Percentiles rank a stretch among this genome's conserved stretches.
phyloP scores from a whole-genome alignment of 2,797 vertebrate genomes.

The Parauchenoglanis ngamensis region DNA sequence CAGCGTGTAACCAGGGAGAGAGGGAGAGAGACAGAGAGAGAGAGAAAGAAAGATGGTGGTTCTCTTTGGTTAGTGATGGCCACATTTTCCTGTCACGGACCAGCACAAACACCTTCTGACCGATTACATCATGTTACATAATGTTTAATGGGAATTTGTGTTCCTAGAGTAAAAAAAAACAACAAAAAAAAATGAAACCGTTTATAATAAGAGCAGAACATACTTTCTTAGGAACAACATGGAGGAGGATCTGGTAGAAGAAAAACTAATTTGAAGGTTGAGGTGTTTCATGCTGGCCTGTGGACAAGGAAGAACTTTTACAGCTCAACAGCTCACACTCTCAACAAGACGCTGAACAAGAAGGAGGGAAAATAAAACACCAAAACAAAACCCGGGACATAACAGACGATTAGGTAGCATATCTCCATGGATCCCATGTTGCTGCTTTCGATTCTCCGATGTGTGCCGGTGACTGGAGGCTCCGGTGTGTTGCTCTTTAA shows the following conservation, averaged over 20 bases:
- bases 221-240: neutral
- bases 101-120: conserved; percentile 72
- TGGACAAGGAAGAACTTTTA: conserved; percentile 79
- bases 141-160: neutral
- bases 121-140: neutral
- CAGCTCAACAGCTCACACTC: conserved; percentile 73
- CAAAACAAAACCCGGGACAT: conserved; percentile 64
- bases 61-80: conserved; percentile 83
- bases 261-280: neutral
- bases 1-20: conserved; percentile 66
- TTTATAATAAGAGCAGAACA: neutral
- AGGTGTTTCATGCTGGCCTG: conserved; percentile 74
- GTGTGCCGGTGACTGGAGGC: conserved; percentile 60
- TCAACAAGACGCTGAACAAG: conserved; percentile 72
- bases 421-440: conserved; percentile 85
- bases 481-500: conserved; percentile 46
- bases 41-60: conserved; percentile 51
- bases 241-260: neutral
- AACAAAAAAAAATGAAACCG: no score
- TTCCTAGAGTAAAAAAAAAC: neutral
- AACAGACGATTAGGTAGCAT: conserved; percentile 79
- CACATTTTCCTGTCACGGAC: conserved; percentile 82
- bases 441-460: conserved; percentile 86
- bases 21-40: neutral
- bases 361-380: conserved; percentile 65